These are phyloP conservation scores for Melieria crassipennis DNA, from an alignment of 2,888 invertebrate genomes.

Conservation along the genomic window DNA sequence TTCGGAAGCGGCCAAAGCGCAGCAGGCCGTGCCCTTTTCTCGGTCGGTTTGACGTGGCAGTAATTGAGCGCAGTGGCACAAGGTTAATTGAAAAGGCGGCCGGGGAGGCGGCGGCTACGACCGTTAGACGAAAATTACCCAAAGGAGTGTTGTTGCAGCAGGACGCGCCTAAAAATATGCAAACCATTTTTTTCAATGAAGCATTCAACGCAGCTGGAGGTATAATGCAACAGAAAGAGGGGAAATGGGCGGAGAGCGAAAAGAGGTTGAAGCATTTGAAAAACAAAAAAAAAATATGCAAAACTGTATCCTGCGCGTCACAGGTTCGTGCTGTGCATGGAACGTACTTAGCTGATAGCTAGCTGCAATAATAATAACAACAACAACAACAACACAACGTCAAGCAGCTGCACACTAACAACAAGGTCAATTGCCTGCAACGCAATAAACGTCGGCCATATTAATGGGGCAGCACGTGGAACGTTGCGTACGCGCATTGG, in stretches of 20 bases:
- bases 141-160: not conserved
- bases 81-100: constrained; percentile 22
- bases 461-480: constrained; percentile 1
- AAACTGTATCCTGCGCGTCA: not conserved
- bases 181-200: too few relatives aligned
- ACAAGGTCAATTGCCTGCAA: constrained; percentile 17
- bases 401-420: not conserved
- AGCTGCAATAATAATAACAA: not conserved
- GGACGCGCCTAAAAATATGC: not conserved
- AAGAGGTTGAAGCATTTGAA: not conserved
- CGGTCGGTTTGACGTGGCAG: not conserved
- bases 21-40: too few relatives aligned
- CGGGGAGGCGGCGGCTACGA: constrained; percentile 11
- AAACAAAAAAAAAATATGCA: not conserved
- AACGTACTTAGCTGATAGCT: not conserved
- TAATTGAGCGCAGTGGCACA: constrained; percentile 25
- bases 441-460: not conserved
- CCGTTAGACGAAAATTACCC: constrained; percentile 4
- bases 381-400: not conserved
- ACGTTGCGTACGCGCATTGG: constrained; percentile 38
- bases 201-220: too few relatives aligned
- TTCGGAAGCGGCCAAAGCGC: not conserved
- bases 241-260: not conserved
- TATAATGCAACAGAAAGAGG: not conserved
- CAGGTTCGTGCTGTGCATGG: not conserved